Base-by-base conservation (phyloP, 2,113 vertebrate species). In the Macquaria australasica region DNA sequence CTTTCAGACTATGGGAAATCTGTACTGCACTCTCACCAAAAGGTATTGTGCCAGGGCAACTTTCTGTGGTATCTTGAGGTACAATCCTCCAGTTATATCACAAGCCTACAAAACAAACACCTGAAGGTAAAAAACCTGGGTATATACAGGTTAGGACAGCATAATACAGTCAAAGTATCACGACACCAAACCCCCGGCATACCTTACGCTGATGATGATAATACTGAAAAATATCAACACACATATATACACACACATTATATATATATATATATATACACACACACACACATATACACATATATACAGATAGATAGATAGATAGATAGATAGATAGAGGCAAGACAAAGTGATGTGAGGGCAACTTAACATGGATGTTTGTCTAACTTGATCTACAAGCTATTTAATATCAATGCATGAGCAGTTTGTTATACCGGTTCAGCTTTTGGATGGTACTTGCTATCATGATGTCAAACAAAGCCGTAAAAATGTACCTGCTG, bases 51-150 rank as follows among this genome's bases (percentile, higher is more conserved):
- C 95, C 56, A 99, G 94, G 10, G 97, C 97, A 1, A 94, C 90
- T 95, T 97, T 97, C 86, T 99, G 97, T 0, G 97, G 98, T 81
- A 99, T 96, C 91, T 97, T 99, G 86, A 99, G 77, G 92, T 99
- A 99, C 74, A 99, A 94, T 9, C 98, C 98, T 72, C 98, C 98
- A 0, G 98, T 99, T 82, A 99, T 99, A 88, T 99, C 98, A 93
- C 98, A 99, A 71, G 98, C 98, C 98, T 99, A 51, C 90, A 91
- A 91, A 79, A 83, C 15, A 83, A 77, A 81, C 34, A 28, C 11
- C 3, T 41, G 9, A 53, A 16, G 23, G 41, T 78, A 15, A 41
- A 70, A 69, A 56, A 34, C 4, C 28, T n/a, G 41, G 5, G 0
- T 62, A 15, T 21, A 31, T 4, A 28, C 11, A 76, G 45, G 8